These are phyloP conservation scores for Siniperca scherzeri DNA, from an alignment of 2,797 vertebrate species.

Conservation along the genomic window DNA sequence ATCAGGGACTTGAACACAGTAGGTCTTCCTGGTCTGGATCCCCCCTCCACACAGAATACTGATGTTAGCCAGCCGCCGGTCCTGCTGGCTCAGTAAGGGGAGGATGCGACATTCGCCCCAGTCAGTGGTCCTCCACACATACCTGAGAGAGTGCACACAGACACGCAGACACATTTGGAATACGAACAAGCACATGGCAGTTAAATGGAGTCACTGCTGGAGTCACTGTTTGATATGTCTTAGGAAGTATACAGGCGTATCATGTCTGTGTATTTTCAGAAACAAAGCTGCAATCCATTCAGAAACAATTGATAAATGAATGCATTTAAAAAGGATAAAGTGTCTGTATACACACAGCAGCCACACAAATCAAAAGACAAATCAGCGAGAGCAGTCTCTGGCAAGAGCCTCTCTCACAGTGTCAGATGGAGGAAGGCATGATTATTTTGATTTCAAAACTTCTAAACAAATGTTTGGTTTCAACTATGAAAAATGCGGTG, in stretches of 20 bases:
- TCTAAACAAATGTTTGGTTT: conserved; percentile 77
- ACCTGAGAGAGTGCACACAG: conserved; percentile 82
- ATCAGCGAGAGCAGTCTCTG: conserved; percentile 39
- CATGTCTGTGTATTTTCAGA: conserved; percentile 26
- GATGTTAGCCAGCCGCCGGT: conserved; percentile 78
- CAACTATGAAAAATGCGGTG: conserved; percentile 73
- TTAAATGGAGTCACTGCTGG: conserved; percentile 15
- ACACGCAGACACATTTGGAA: conserved; percentile 5
- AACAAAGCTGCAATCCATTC: conserved; percentile 14
- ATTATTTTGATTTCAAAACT: conserved; percentile 67
- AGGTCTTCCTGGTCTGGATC: conserved; percentile 92
- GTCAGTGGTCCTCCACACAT: conserved; percentile 92
- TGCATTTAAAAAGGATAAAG: conserved; percentile 21
- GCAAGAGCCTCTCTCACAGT: conserved; percentile 22
- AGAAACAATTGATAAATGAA: conserved; percentile 28
- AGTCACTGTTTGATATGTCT: conserved; percentile 10
- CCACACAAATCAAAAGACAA: conserved; percentile 36
- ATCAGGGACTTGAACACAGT: conserved; percentile 88
- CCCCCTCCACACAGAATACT: conserved; percentile 91
- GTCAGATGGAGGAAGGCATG: conserved; percentile 21
- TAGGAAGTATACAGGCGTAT: neutral
- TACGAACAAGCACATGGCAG: conserved; percentile 8
- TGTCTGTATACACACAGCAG: conserved; percentile 6
- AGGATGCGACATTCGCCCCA: conserved; percentile 92
- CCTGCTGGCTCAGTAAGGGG: conserved; percentile 89